A percentile compares a stretch with the other conserved stretches of the same genome.
These are phyloP conservation scores for Enteromius afrohamiltoni DNA, from an alignment of 2,797 vertebrate genomes.

Conservation along the genomic window DNA sequence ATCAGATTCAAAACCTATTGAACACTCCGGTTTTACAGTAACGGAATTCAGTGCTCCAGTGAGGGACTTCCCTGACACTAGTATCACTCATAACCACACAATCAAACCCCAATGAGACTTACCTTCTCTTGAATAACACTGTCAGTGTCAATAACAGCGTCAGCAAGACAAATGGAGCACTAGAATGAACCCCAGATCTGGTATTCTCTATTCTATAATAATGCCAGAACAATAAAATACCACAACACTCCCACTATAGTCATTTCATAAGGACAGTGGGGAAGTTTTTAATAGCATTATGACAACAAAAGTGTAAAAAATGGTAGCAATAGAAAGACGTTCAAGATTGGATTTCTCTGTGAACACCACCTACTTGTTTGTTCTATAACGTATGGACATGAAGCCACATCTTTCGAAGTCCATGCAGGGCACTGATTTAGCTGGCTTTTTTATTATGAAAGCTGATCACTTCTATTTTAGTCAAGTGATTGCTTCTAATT, in stretches of 20 bases:
- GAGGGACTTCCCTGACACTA: conserved; percentile 6
- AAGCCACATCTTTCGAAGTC: conserved; percentile 6
- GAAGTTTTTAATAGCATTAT: conserved; percentile 8
- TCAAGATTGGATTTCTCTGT: not conserved
- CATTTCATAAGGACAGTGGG: not conserved
- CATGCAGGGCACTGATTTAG: conserved; percentile 30
- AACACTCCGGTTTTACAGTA: not conserved
- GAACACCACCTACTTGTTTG: not conserved
- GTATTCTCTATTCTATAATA: conserved; percentile 17
- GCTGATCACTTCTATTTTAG: too few species aligned
- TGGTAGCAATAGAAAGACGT: not conserved
- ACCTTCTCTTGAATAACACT: conserved; percentile 21
- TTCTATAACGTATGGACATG: not conserved
- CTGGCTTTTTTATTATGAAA: conserved; percentile 39
- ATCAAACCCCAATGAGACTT: not conserved
- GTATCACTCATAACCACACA: conserved; percentile 23
- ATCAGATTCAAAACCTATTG: not conserved
- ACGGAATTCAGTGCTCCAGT: not conserved
- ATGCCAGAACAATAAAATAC: not conserved
- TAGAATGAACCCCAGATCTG: not conserved
- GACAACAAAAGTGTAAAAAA: conserved; percentile 21
- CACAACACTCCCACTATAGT: not conserved
- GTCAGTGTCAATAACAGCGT: conserved; percentile 1
- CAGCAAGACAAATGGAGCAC: conserved; percentile 29
- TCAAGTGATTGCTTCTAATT: conserved; percentile 18